A percentile compares a stretch with the other conserved stretches of the same genome.
These are phyloP conservation scores for Chironomus tepperi DNA, from an alignment of 1,140 invertebrate species.

Conservation along the genomic window DNA sequence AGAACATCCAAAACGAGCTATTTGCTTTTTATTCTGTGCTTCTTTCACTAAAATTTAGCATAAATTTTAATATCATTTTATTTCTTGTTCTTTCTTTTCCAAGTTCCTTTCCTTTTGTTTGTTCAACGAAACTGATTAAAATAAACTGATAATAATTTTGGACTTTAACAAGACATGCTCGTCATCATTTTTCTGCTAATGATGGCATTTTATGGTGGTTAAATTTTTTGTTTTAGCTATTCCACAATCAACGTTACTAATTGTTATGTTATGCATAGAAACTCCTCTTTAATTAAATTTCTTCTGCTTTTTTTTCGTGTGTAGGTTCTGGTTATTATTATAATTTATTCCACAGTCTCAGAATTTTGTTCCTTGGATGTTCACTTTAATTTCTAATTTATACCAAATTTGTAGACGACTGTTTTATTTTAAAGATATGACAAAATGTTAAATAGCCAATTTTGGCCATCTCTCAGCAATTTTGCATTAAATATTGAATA, in stretches of 20 bases:
- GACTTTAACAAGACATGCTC: constrained; percentile 1
- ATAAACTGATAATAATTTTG: constrained; percentile 22
- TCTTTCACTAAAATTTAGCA: background rate
- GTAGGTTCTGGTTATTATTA: too few species aligned
- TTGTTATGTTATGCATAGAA: constrained; percentile 2
- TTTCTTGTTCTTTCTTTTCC: background rate
- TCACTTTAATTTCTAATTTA: too few species aligned
- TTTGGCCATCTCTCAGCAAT: too few species aligned
- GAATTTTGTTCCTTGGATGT: too few species aligned
- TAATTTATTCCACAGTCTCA: too few species aligned
- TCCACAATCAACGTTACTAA: background rate
- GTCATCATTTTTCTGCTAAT: constrained; percentile 14
- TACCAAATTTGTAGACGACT: too few species aligned
- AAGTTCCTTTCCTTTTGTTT: background rate
- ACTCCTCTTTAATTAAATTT: background rate
- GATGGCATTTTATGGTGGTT: background rate
- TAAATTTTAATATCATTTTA: background rate
- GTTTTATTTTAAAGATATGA: too few species aligned
- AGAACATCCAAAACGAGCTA: constrained; percentile 1
- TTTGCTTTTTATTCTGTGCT: background rate
- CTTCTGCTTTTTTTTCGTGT: too few species aligned
- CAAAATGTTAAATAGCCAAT: too few species aligned
- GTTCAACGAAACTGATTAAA: constrained; percentile 15
- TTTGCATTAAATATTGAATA: too few species aligned
- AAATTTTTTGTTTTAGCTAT: background rate